Evolutionary conservation across 2,113 vertebrate genomes (phyloP).

Genomic region (Microcebus lehilahytsara): DNA sequence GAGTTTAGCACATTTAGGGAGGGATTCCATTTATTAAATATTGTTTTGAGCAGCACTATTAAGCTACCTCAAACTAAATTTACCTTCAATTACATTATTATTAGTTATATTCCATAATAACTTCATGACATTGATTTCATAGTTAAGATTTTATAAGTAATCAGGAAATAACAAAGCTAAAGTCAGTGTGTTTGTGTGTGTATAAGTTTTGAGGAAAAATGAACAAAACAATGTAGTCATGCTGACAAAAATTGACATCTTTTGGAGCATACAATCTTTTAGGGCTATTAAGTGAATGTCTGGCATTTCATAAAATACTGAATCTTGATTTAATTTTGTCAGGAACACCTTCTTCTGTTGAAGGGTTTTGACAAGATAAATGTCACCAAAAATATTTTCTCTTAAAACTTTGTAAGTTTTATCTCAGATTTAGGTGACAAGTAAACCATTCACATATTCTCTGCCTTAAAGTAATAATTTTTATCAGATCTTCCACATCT

Average conservation of each 20-base stretch:
- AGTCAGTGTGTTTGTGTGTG: background rate
- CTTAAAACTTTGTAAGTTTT: background rate
- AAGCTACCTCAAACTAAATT: background rate
- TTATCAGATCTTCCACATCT: slow-evolving; percentile 3
- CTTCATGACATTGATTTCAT: background rate
- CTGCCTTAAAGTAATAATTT: slow-evolving; percentile 31
- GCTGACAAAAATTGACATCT: background rate
- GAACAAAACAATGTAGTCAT: background rate
- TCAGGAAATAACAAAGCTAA: background rate
- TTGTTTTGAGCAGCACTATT: background rate
- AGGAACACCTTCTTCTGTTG: slow-evolving; percentile 60
- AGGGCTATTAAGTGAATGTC: background rate
- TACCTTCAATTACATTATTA: background rate
- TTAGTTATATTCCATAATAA: slow-evolving; percentile 18
- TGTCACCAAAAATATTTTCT: slow-evolving; percentile 50
- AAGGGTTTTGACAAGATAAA: slow-evolving; percentile 62
- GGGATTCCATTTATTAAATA: background rate
- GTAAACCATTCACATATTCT: slow-evolving; percentile 31
- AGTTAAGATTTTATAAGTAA: background rate
- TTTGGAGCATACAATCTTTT: background rate
- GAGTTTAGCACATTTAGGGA: background rate
- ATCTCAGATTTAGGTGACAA: slow-evolving; percentile 39
- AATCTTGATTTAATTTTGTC: slow-evolving; percentile 49
- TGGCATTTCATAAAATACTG: slow-evolving; percentile 59
- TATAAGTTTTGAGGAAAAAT: background rate